These are phyloP conservation scores for Micromesistius poutassou DNA, from an alignment of 2,797 vertebrate species.

Conservation along the genomic window DNA sequence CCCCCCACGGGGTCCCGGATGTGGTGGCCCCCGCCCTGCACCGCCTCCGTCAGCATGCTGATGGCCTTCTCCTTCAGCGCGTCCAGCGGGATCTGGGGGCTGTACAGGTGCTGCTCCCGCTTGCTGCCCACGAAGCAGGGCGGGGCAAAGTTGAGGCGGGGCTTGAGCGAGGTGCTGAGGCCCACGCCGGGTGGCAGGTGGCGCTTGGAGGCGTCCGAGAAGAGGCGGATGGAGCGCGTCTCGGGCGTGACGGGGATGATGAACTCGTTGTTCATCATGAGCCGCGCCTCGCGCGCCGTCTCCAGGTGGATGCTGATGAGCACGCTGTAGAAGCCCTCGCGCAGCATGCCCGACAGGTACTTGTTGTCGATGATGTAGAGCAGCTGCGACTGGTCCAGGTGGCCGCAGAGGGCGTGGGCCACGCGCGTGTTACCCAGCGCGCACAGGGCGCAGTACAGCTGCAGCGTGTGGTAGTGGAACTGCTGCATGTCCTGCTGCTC, in stretches of 20 bases:
- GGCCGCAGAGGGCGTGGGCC: slow-evolving; percentile 92
- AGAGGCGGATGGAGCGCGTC: slow-evolving; percentile 89
- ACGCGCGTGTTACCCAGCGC: slow-evolving; percentile 95
- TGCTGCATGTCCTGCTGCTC: slow-evolving; percentile 90
- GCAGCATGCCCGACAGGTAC: slow-evolving; percentile 90
- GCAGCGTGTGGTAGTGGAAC: slow-evolving; percentile 96
- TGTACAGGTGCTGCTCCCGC: slow-evolving; percentile 81
- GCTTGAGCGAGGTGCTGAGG: slow-evolving; percentile 89
- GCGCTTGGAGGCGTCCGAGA: slow-evolving; percentile 82
- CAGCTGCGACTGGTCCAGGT: slow-evolving; percentile 92
- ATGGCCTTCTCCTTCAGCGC: slow-evolving; percentile 88
- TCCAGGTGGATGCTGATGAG: slow-evolving; percentile 94
- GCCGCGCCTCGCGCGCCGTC: slow-evolving; percentile 87
- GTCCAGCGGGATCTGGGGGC: slow-evolving; percentile 91
- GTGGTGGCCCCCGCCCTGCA: slow-evolving; percentile 87
- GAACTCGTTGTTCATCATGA: slow-evolving; percentile 99
- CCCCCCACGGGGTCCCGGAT: slow-evolving; percentile 95
- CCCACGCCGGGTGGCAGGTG: slow-evolving; percentile 92
- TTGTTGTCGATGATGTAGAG: slow-evolving; percentile 94
- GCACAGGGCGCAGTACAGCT: slow-evolving; percentile 92
- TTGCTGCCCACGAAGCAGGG: slow-evolving; percentile 84
- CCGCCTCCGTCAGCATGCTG: slow-evolving; percentile 92
- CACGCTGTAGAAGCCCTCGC: slow-evolving; percentile 91
- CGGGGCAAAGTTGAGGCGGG: slow-evolving; percentile 83
- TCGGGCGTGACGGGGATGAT: slow-evolving; percentile 94